Evolutionary conservation across 2,113 vertebrate species (phyloP).

Genomic region (Bolborhynchus lineola): DNA sequence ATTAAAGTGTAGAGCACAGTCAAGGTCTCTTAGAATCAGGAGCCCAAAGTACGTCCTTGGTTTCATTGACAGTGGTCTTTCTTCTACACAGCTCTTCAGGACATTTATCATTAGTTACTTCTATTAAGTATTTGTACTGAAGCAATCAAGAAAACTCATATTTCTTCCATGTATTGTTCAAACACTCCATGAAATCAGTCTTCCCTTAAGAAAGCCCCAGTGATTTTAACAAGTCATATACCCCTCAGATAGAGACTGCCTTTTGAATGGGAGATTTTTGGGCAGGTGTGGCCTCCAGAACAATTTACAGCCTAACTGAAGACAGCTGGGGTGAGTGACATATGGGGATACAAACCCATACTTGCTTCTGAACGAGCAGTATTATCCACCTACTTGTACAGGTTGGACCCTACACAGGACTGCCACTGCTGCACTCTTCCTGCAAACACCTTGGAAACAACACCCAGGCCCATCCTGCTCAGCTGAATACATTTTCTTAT

Average conservation of each 20-base stretch:
- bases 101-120: background rate
- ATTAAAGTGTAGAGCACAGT: background rate
- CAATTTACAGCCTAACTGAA: background rate
- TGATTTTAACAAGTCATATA: background rate
- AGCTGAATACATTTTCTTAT: rapidly evolving
- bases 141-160: background rate
- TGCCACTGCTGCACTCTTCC: background rate
- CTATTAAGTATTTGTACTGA: background rate
- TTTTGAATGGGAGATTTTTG: background rate
- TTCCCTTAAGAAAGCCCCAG: background rate
- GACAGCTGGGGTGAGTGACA: background rate
- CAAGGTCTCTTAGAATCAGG: background rate
- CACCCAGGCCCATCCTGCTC: background rate
- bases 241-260: background rate
- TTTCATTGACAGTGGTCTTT: background rate
- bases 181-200: background rate
- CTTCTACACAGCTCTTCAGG: background rate
- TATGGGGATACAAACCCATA: background rate
- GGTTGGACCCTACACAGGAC: background rate
- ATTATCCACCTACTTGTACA: too few species aligned
- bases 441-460: background rate
- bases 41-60: background rate
- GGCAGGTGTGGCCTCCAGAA: background rate
- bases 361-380: background rate
- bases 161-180: background rate